phyloP scores from a whole-genome alignment of 2,797 vertebrate genomes.

The Podarcis lilfordi region DNA sequence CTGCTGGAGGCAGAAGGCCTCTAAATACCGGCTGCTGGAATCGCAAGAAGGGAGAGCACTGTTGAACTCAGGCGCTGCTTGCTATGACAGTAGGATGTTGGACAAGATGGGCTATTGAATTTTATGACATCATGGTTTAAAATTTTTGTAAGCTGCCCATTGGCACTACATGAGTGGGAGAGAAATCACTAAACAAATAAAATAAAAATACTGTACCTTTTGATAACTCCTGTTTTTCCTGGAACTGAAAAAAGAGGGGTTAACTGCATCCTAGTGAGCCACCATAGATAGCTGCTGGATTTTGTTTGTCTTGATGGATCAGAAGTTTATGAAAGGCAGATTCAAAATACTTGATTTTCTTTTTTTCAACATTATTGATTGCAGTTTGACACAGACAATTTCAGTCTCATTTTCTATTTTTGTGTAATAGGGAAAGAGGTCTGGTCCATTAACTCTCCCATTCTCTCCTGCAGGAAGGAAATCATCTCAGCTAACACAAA shows the following conservation, averaged over 20 bases:
- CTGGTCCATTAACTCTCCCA: constrained; percentile 97
- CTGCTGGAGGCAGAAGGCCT: too few species aligned
- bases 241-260: not conserved
- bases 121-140: not conserved
- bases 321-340: not conserved
- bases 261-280: not conserved
- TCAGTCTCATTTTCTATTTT: constrained; percentile 81
- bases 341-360: not conserved
- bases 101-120: not conserved
- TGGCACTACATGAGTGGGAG: too few species aligned
- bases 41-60: too few species aligned
- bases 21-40: too few species aligned
- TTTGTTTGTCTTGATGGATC: not conserved
- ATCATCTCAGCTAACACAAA: constrained; percentile 94
- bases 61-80: too few species aligned
- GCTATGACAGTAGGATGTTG: too few species aligned
- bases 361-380: too few species aligned
- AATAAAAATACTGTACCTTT: not conserved
- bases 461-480: constrained; percentile 93
- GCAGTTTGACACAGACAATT: too few species aligned
- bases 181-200: not conserved
- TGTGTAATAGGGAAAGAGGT: constrained; percentile 96
- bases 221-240: not conserved
- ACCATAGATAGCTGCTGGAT: not conserved
- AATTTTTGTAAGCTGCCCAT: not conserved